These are phyloP conservation scores for Hofmannophila pseudospretella DNA, from an alignment of 2,888 invertebrate species.

Conservation along the genomic window DNA sequence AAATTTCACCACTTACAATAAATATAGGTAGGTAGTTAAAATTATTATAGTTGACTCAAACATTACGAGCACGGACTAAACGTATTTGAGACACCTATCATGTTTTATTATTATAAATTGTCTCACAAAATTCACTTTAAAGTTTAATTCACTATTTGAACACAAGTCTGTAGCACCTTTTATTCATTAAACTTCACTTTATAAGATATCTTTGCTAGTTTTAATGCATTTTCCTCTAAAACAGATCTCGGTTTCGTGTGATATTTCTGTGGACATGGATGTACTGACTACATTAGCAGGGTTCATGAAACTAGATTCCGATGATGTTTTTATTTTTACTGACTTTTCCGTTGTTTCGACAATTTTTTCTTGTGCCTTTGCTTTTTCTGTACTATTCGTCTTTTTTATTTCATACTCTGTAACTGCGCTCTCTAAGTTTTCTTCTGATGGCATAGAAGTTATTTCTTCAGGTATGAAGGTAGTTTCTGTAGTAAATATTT, in stretches of 20 bases:
- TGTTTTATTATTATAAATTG: conserved; percentile 1
- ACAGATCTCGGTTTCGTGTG: conserved; percentile 93
- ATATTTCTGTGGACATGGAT: conserved; percentile 88
- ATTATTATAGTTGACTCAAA: conserved; percentile 19
- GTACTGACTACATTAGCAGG: conserved; percentile 80
- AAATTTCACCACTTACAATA: conserved; percentile 54
- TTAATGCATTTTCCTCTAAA: conserved; percentile 91
- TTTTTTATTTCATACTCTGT: conserved; percentile 22
- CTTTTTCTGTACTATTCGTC: conserved; percentile 18
- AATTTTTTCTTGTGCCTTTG: conserved; percentile 18
- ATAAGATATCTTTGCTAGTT: conserved; percentile 66
- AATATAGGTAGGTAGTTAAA: conserved; percentile 28
- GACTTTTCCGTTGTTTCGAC: conserved; percentile 24
- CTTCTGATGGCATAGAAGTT: conserved; percentile 31
- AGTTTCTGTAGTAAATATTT: conserved; percentile 50
- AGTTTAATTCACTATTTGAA: conserved; percentile 44
- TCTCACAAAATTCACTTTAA: conserved; percentile 8
- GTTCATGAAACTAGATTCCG: conserved; percentile 66
- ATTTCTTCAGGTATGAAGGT: conserved; percentile 65
- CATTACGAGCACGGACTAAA: conserved; percentile 1
- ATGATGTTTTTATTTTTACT: conserved; percentile 41
- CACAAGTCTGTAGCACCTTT: conserved; percentile 52
- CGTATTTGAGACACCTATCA: conserved; percentile 11
- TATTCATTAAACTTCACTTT: conserved; percentile 21
- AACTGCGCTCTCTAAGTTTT: conserved; percentile 20